Evolutionary conservation across 2,888 invertebrate species (phyloP).

Genomic region (Drosophila koepferae): DNA sequence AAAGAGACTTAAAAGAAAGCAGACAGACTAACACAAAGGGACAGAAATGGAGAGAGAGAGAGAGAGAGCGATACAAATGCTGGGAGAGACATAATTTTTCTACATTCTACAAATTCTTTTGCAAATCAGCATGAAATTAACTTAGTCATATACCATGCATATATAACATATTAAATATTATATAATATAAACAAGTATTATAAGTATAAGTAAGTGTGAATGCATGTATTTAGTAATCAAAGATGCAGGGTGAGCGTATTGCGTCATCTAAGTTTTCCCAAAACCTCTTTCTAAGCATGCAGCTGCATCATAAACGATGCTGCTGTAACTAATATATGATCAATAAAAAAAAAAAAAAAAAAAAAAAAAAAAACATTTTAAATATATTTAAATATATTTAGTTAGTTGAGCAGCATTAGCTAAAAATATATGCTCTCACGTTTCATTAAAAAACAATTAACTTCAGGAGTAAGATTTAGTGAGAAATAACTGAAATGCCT

Average conservation of each 20-base stretch:
- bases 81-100: background rate
- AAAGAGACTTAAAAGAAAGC: background rate
- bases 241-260: background rate
- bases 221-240: background rate
- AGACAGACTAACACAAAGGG: background rate
- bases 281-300: background rate
- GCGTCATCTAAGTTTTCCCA: background rate
- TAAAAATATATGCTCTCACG: background rate
- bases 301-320: background rate
- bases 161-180: background rate
- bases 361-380: background rate
- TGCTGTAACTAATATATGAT: background rate
- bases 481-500: background rate
- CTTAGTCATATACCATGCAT: too few relatives aligned
- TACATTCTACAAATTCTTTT: background rate
- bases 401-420: background rate
- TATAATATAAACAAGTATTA: background rate
- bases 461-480: background rate
- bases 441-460: background rate
- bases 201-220: too few relatives aligned
- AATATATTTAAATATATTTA: background rate
- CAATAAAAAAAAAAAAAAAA: background rate
- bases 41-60: background rate
- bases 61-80: too few relatives aligned
- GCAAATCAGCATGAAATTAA: background rate